Evolutionary conservation across 1,140 invertebrate genomes (phyloP).

Genomic region (Muscidifurax raptorellus): DNA sequence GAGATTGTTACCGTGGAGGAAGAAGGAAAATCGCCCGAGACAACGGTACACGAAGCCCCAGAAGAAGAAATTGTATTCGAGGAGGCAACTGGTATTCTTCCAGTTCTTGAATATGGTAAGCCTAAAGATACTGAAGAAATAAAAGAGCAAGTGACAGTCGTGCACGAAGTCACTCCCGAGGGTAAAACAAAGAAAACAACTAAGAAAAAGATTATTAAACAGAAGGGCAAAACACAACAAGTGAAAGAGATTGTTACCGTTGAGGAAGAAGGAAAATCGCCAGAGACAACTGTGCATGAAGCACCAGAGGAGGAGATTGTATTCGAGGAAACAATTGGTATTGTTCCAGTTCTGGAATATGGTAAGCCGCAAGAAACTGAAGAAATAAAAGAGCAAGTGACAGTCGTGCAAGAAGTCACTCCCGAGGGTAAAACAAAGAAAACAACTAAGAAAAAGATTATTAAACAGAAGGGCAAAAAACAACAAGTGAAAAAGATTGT

Average conservation of each 20-base stretch:
- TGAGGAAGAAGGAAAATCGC: conserved; percentile 72
- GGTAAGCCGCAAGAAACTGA: conserved; percentile 45
- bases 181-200: conserved; percentile 58
- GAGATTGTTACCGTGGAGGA: conserved; percentile 71
- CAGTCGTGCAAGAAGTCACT: conserved; percentile 51
- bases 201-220: conserved; percentile 51
- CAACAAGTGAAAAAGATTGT: conserved; percentile 73
- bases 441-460: conserved; percentile 45
- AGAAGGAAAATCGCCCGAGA: conserved; percentile 59
- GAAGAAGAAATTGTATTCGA: conserved; percentile 50
- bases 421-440: conserved; percentile 52
- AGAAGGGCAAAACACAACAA: conserved; percentile 70
- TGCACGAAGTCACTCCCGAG: conserved; percentile 60
- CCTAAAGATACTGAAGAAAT: conserved; percentile 25
- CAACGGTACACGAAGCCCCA: conserved; percentile 51
- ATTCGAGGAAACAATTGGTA: conserved; percentile 2
- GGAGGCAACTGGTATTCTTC: background rate
- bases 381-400: conserved; percentile 11
- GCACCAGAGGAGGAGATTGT: conserved; percentile 41
- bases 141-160: conserved; percentile 41
- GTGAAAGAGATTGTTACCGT: conserved; percentile 73
- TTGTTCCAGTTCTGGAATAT: background rate
- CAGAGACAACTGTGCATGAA: conserved; percentile 65
- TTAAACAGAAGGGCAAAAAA: conserved; percentile 67
- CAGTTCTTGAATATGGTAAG: conserved; percentile 18